These are phyloP conservation scores for Eurytoma adleriae DNA, from an alignment of 2,888 invertebrate genomes.

Conservation along the genomic window DNA sequence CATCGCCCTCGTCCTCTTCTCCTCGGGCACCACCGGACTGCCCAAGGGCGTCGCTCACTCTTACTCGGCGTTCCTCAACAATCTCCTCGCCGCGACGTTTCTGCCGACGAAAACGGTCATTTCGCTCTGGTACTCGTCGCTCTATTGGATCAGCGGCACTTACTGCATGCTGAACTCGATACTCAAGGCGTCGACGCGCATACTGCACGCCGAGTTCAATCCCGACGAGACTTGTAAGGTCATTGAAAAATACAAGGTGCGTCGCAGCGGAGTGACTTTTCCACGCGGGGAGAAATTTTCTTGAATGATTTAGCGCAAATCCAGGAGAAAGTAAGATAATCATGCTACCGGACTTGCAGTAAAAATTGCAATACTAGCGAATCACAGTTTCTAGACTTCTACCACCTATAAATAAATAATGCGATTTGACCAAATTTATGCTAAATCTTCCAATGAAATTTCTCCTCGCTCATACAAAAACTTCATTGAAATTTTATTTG, in stretches of 20 bases:
- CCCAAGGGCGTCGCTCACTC: slow-evolving; percentile 68
- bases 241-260: slow-evolving; percentile 69
- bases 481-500: not conserved
- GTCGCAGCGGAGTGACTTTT: not conserved
- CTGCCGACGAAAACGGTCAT: not conserved
- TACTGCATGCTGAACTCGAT: slow-evolving; percentile 59
- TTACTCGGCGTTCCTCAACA: slow-evolving; percentile 59
- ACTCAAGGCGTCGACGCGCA: slow-evolving; percentile 36
- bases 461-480: not conserved
- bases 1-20: slow-evolving; percentile 66
- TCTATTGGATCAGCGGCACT: slow-evolving; percentile 69
- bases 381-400: not conserved
- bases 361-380: not conserved
- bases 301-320: too few species aligned
- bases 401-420: too few species aligned
- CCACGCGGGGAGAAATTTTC: too few species aligned
- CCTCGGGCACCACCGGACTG: slow-evolving; percentile 70
- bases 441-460: not conserved
- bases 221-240: slow-evolving; percentile 63
- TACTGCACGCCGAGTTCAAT: slow-evolving; percentile 63
- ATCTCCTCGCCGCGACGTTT: slow-evolving; percentile 21
- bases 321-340: too few species aligned
- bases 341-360: too few species aligned
- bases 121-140: slow-evolving; percentile 62
- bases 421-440: too few species aligned